Conservation (phyloP, 2,113 vertebrate species). For the Mustela lutreola region DNA sequence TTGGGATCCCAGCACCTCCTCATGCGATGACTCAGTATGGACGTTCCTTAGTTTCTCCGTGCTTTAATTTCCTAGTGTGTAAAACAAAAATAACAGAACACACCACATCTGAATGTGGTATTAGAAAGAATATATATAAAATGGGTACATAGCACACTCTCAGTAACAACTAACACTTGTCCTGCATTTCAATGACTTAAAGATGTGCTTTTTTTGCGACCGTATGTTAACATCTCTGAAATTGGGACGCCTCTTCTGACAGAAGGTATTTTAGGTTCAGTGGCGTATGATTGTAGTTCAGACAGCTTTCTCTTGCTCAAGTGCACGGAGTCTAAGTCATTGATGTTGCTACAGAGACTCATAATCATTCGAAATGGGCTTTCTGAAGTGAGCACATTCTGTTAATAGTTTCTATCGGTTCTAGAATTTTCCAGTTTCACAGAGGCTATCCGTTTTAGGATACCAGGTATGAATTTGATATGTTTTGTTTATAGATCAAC, state of each 20-base stretch:
- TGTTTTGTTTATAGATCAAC: background rate
- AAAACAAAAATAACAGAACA: background rate
- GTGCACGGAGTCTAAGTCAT: background rate
- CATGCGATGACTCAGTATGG: fast-evolving
- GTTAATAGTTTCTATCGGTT: background rate
- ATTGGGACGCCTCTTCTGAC: background rate
- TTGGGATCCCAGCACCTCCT: background rate
- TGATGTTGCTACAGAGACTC: background rate
- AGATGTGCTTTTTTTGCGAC: background rate
- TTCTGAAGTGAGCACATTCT: background rate
- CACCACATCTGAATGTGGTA: no score
- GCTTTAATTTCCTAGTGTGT: background rate
- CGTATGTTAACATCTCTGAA: background rate
- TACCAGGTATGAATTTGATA: background rate
- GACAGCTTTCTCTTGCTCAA: background rate
- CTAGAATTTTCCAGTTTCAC: constrained; percentile 3
- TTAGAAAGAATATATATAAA: background rate
- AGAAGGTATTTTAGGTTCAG: background rate
- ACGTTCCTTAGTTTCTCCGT: background rate
- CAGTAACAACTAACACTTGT: background rate
- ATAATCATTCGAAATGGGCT: background rate
- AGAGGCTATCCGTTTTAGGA: background rate
- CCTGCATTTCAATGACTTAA: background rate
- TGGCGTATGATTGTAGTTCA: background rate
- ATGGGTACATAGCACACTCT: background rate